Conservation (phyloP, 2,888 invertebrate species). For the Muschampia plurimacula region DNA sequence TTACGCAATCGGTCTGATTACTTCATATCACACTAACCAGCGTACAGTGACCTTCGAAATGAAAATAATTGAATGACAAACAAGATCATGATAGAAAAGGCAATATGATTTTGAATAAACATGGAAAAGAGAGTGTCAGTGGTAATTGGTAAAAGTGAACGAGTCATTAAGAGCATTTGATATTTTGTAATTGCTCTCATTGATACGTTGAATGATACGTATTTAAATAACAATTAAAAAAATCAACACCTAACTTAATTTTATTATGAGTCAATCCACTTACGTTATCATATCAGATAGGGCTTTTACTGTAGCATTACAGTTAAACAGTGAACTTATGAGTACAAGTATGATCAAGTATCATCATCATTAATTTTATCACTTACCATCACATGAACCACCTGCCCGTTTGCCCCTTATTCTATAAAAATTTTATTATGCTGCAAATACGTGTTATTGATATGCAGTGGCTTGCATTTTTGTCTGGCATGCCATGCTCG, state of each 20-base stretch:
- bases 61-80: conserved; percentile 18
- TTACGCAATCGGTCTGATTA: conserved; percentile 48
- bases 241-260: background rate
- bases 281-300: background rate
- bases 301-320: background rate
- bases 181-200: conserved; percentile 6
- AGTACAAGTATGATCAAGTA: too few relatives aligned
- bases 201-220: background rate
- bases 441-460: too few relatives aligned
- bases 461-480: too few relatives aligned
- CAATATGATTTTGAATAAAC: conserved; percentile 22
- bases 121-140: conserved; percentile 7
- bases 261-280: background rate
- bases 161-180: conserved; percentile 15
- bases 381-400: too few relatives aligned
- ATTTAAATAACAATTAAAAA: background rate
- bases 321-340: too few relatives aligned
- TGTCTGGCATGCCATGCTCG: too few relatives aligned
- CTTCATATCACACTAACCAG: conserved; percentile 41
- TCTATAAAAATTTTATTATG: too few relatives aligned
- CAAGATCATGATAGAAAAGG: conserved; percentile 16
- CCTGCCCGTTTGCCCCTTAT: too few relatives aligned
- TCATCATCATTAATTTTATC: too few relatives aligned
- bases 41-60: conserved; percentile 39
- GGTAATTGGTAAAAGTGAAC: conserved; percentile 31